Base-by-base conservation (phyloP, 2,888 invertebrate genomes). In the Lymantria monacha region DNA sequence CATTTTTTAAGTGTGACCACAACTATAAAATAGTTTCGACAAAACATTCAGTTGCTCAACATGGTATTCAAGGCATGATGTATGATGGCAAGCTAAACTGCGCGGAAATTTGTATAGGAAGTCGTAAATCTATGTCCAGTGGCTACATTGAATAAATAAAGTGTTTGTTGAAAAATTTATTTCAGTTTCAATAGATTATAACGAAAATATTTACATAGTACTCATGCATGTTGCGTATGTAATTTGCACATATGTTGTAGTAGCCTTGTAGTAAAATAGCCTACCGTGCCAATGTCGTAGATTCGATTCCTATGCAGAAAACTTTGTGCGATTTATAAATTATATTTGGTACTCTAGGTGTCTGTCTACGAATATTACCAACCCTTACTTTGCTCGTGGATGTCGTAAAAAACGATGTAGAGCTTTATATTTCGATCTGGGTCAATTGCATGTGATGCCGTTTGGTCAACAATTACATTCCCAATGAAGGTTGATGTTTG, bases 41-140 rank as follows among this genome's bases (percentile, higher is more conserved):
- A 54, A 45, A 51, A 48, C 55, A 30, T 64, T 56, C 36, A 54
- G 65, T 63, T 49, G 49, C 62, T 63, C 47, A 56, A 55, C 62
- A 56, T 62, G 62, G 57, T 60, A 63, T 72, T 63, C 63, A 59
- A 48, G 52, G 52, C 53, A 61, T 69, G 67, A 73, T 69, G 67
- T 70, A 73, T 61, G 66, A 60, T 62, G 57, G 56, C 58, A 63
- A 59, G 58, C 57, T 59, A 52, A 69, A 70, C 70, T 61, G 65
- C 67, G 70, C 69, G 72, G 70, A 72, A 71, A 64, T 71, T 69
- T 70, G 69, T 70, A 70, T 62, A 55, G 72, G 73, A 73, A 74
- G 66, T 63, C 69, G 59, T 73, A 71, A 72, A 69, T 72, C 63
- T 62, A 57, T 49, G 63, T 55, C 52, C 64, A 51, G 11, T 44